phyloP scores from a whole-genome alignment of 2,797 vertebrate species.

The Myotis myotis region DNA sequence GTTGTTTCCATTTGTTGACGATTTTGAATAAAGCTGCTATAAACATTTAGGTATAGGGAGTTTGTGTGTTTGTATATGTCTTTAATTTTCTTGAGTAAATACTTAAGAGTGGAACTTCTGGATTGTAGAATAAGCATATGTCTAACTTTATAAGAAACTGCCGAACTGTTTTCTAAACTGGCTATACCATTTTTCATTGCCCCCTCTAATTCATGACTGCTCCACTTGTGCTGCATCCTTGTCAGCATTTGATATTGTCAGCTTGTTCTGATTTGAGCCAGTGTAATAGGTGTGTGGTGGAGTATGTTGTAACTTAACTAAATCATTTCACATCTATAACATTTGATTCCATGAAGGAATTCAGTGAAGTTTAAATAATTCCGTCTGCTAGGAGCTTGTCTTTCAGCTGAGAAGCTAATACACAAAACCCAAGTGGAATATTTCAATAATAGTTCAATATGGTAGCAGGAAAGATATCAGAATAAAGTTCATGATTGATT shows the following conservation, averaged over 20 bases:
- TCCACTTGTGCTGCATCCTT: neutral
- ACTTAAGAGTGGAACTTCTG: neutral
- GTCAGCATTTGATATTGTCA: neutral
- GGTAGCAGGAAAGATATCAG: neutral
- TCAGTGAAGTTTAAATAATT: constrained; percentile 6
- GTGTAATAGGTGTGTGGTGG: neutral
- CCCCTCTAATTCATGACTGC: neutral
- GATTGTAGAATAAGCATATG: neutral
- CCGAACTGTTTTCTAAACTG: neutral
- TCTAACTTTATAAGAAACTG: neutral
- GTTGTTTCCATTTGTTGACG: neutral
- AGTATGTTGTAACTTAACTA: neutral
- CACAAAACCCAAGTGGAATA: neutral
- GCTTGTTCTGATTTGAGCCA: neutral
- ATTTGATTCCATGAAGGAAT: neutral
- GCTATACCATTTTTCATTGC: neutral
- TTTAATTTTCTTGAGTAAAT: neutral
- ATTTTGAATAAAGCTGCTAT: neutral
- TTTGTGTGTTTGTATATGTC: neutral
- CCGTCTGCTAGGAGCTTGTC: neutral
- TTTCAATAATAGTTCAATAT: neutral
- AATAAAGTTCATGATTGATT: neutral
- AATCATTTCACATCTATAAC: neutral
- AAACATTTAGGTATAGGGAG: neutral
- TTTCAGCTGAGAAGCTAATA: neutral